phyloP scores from a whole-genome alignment of 2,888 invertebrate species.

The Oxystoma pomonae region DNA sequence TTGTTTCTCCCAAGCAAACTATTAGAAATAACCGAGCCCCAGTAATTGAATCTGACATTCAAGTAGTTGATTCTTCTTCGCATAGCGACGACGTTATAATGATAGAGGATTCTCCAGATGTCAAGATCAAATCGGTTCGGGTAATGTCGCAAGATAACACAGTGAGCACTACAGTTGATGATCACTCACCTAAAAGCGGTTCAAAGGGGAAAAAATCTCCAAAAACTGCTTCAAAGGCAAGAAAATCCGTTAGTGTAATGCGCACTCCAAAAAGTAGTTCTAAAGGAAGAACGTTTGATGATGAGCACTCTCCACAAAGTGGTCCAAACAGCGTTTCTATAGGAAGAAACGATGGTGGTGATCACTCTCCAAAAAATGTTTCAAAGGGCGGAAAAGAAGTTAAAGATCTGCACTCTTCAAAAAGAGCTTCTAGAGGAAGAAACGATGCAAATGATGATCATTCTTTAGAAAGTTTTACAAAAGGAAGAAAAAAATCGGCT shows the following conservation, averaged over 20 bases:
- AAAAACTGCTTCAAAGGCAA: too few relatives aligned
- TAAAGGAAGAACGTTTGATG: background rate
- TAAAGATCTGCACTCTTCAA: background rate
- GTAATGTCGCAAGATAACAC: background rate
- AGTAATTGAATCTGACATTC: background rate
- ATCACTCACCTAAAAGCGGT: background rate
- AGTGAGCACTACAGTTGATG: background rate
- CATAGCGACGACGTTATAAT: background rate
- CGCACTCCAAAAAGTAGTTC: background rate
- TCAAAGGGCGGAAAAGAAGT: background rate
- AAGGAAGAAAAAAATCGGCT: too few relatives aligned
- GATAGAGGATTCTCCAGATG: background rate
- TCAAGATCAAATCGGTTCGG: background rate
- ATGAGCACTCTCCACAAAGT: background rate
- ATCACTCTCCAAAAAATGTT: background rate
- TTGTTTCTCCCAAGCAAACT: background rate
- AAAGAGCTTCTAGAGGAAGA: background rate
- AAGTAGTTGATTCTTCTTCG: background rate
- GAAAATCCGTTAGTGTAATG: background rate
- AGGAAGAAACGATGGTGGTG: background rate
- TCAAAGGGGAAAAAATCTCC: background rate
- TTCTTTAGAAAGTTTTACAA: background rate
- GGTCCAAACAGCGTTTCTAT: background rate
- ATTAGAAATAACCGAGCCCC: background rate
- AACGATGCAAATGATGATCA: background rate